phyloP scores from a whole-genome alignment of 2,797 vertebrate genomes.

The Phaenicophaeus curvirostris region DNA sequence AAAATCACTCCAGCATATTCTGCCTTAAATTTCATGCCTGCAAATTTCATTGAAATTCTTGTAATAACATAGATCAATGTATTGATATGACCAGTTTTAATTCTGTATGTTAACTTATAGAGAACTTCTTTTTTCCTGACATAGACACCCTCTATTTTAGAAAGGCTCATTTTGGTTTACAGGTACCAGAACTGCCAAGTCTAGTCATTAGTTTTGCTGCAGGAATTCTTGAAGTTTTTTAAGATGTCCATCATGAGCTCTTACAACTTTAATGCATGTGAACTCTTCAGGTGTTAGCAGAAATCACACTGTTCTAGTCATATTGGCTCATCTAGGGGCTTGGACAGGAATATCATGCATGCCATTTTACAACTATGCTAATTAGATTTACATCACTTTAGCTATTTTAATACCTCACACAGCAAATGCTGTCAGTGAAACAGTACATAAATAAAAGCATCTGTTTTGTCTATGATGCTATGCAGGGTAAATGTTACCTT shows the following conservation, averaged over 20 bases:
- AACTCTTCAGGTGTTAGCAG: not conserved
- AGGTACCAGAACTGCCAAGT: not conserved
- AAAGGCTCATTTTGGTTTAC: not conserved
- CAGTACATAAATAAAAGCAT: not conserved
- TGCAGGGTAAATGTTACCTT: not conserved
- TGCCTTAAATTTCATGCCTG: not conserved
- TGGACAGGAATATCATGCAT: not conserved
- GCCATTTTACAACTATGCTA: fast-evolving
- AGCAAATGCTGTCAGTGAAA: not conserved
- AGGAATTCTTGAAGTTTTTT: not conserved
- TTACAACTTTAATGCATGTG: not conserved
- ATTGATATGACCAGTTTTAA: not conserved
- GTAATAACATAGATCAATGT: not conserved
- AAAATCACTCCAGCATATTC: not conserved
- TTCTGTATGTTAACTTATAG: not conserved
- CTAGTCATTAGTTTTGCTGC: not conserved
- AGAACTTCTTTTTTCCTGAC: not conserved
- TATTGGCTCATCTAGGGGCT: not conserved
- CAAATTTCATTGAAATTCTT: not conserved
- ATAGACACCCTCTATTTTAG: not conserved
- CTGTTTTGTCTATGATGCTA: not conserved
- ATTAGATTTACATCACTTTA: not conserved
- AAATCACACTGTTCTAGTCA: not conserved
- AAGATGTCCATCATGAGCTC: not conserved
- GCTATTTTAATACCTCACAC: not conserved